Percentiles rank a stretch among this genome's conserved stretches.
Conservation (phyloP, 1,140 invertebrate genomes). For the Meloidogyne floridensis region DNA sequence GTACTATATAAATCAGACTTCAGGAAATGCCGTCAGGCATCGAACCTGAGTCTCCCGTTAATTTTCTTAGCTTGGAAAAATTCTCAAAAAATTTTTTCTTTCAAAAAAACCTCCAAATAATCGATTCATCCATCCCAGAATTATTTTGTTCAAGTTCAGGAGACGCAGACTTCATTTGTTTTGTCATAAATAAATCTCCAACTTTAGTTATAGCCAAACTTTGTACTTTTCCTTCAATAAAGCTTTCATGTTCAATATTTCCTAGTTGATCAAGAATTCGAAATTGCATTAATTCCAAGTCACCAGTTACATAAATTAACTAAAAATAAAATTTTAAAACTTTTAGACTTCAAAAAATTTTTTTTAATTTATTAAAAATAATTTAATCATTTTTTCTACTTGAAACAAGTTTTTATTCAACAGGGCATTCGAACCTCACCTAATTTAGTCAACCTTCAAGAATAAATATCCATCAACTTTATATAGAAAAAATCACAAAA, state of each 20-base stretch:
- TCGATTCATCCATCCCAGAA: constrained; percentile 49
- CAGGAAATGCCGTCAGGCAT: too few relatives aligned
- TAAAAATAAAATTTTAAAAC: constrained; percentile 43
- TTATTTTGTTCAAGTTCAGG: constrained; percentile 31
- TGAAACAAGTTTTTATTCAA: too few relatives aligned
- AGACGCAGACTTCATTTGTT: constrained; percentile 12
- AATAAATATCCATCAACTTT: too few relatives aligned
- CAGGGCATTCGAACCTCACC: too few relatives aligned
- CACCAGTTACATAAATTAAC: constrained; percentile 58
- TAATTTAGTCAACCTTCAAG: too few relatives aligned
- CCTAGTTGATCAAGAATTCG: constrained; percentile 54
- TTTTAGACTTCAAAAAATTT: too few relatives aligned
- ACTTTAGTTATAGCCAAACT: constrained; percentile 49
- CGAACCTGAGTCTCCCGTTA: too few relatives aligned
- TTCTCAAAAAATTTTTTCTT: background rate
- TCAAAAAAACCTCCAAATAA: constrained; percentile 51
- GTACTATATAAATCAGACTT: too few relatives aligned
- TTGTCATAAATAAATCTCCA: constrained; percentile 60
- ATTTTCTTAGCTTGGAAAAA: background rate
- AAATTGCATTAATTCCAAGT: constrained; percentile 52
- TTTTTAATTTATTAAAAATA: too few relatives aligned
- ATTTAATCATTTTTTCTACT: too few relatives aligned
- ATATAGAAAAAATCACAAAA: too few relatives aligned
- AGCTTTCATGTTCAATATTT: constrained; percentile 58
- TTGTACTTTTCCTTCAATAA: constrained; percentile 61